phyloP scores from a whole-genome alignment of 2,888 invertebrate genomes.

The Fabriciana adippe region DNA sequence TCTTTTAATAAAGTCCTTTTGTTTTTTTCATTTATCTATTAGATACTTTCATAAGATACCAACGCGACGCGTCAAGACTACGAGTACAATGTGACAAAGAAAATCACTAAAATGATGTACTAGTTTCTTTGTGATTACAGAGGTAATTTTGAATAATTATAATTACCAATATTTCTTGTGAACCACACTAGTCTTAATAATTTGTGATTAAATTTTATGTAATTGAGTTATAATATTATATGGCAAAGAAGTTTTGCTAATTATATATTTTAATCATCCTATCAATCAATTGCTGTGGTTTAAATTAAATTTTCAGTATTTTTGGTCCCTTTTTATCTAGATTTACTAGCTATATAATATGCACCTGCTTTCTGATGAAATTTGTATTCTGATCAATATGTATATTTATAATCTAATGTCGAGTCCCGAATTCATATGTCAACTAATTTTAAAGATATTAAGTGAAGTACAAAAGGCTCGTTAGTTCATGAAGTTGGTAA shows the following conservation, averaged over 20 bases:
- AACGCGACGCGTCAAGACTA: conserved; percentile 2
- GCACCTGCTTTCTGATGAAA: not conserved
- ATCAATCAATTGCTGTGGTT: too few species aligned
- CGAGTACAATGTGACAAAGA: conserved; percentile 1
- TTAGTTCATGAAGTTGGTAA: conserved; percentile 24
- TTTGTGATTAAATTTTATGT: too few species aligned
- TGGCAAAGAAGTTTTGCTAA: too few species aligned
- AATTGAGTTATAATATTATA: too few species aligned
- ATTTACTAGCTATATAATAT: too few species aligned
- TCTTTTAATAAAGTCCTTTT: conserved; percentile 7
- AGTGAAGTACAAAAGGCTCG: conserved; percentile 20
- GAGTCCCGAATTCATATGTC: not conserved
- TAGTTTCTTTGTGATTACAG: too few species aligned
- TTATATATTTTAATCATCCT: too few species aligned
- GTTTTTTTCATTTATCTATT: conserved; percentile 13
- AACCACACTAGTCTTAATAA: too few species aligned
- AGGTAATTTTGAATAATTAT: too few species aligned
- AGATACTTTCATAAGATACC: conserved; percentile 7
- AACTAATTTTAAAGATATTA: conserved; percentile 20
- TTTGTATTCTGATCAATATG: not conserved
- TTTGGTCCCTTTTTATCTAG: too few species aligned
- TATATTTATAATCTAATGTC: not conserved
- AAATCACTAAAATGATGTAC: not conserved
- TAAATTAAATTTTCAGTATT: too few species aligned
- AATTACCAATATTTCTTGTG: too few species aligned